A percentile compares a stretch with the other conserved stretches of the same genome.
Evolutionary conservation across 2,113 vertebrate species (phyloP).

Genomic region (Todiramphus saurophagus): DNA sequence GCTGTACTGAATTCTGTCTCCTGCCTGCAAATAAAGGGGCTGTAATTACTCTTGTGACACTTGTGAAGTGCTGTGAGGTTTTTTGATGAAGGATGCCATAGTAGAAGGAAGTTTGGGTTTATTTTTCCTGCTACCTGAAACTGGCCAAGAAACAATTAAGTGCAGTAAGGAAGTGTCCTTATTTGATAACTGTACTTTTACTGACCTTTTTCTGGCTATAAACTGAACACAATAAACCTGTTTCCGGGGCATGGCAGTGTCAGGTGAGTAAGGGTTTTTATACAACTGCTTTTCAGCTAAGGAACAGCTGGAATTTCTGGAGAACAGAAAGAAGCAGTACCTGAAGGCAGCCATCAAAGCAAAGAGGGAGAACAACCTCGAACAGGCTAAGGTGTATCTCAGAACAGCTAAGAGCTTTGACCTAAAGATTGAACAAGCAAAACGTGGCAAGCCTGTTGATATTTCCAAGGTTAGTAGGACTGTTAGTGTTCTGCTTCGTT

Average conservation of each 20-base stretch:
- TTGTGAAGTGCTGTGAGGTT: neutral
- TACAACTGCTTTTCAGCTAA: slow-evolving; percentile 67
- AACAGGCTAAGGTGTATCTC: slow-evolving; percentile 86
- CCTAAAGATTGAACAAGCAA: slow-evolving; percentile 80
- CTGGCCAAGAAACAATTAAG: neutral
- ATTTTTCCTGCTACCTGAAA: neutral
- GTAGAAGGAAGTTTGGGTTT: neutral
- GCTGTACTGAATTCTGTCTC: neutral
- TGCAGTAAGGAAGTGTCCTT: neutral
- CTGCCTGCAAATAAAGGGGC: neutral
- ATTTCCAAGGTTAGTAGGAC: slow-evolving; percentile 80
- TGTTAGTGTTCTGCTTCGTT: neutral
- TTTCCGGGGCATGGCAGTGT: neutral
- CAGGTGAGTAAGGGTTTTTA: neutral
- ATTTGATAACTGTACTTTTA: neutral
- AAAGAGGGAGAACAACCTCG: slow-evolving; percentile 90
- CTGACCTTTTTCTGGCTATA: neutral
- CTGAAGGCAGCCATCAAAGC: slow-evolving; percentile 91
- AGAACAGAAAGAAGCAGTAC: slow-evolving; percentile 89
- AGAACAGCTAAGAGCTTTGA: slow-evolving; percentile 86
- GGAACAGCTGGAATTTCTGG: slow-evolving; percentile 88
- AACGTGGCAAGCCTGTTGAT: slow-evolving; percentile 80
- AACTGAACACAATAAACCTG: neutral
- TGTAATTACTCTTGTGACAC: neutral
- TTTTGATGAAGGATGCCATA: neutral